These are phyloP conservation scores for Talpa occidentalis DNA, from an alignment of 2,113 vertebrate genomes.

Conservation along the genomic window DNA sequence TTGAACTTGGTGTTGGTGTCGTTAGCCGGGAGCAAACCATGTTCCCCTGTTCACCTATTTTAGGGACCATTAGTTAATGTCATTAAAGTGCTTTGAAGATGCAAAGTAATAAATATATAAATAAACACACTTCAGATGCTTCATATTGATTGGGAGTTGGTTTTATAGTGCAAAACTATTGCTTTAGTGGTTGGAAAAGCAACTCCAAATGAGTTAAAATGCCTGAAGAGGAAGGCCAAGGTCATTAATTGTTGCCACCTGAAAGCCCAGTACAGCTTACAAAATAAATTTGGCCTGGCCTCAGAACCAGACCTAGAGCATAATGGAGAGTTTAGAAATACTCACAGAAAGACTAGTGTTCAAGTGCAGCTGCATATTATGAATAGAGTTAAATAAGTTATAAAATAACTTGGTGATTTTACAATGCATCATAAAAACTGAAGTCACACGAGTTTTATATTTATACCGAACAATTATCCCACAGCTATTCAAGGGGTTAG, in stretches of 20 bases:
- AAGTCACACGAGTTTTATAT: conserved; percentile 59
- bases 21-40: neutral
- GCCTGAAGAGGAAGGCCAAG: conserved; percentile 57
- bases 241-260: conserved; percentile 78
- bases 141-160: conserved; percentile 55
- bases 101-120: conserved; percentile 60
- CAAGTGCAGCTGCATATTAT: conserved; percentile 52
- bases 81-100: conserved; percentile 46
- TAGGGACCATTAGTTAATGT: conserved; percentile 32
- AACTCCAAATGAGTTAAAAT: conserved; percentile 61
- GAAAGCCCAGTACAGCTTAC: conserved; percentile 46
- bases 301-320: conserved; percentile 43
- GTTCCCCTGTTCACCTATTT: neutral
- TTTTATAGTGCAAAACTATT: conserved; percentile 70
- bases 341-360: conserved; percentile 58
- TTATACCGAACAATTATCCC: conserved; percentile 46
- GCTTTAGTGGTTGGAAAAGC: conserved; percentile 58
- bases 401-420: conserved; percentile 73
- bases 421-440: conserved; percentile 60
- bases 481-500: neutral
- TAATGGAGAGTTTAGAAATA: conserved; percentile 73
- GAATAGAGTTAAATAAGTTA: conserved; percentile 72
- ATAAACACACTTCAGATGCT: conserved; percentile 58
- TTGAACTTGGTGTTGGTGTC: neutral
- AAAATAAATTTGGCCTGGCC: conserved; percentile 60